Evolutionary conservation across 2,797 vertebrate genomes (phyloP).

Genomic region (Crenichthys baileyi): DNA sequence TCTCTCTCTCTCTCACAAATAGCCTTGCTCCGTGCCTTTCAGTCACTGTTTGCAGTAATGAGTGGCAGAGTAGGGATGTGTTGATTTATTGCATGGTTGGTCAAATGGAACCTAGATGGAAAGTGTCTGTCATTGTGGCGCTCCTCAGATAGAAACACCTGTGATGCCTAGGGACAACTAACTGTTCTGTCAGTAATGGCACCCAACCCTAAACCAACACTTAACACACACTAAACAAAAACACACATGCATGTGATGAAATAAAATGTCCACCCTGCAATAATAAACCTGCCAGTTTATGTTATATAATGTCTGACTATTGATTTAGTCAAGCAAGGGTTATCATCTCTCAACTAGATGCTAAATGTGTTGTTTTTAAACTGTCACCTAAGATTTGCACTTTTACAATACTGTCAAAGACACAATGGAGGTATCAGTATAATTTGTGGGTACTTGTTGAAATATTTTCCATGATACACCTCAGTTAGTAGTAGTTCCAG

Average conservation of each 20-base stretch:
- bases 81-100: slow-evolving; percentile 82
- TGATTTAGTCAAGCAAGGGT: neutral
- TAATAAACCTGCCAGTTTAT: neutral
- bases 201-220: slow-evolving; percentile 7
- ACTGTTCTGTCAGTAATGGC: slow-evolving; percentile 58
- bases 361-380: neutral
- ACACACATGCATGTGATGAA: neutral
- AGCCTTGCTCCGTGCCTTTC: slow-evolving; percentile 23
- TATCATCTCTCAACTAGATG: neutral
- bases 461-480: neutral
- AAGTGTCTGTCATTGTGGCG: slow-evolving; percentile 72
- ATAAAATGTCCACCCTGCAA: neutral
- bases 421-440: neutral
- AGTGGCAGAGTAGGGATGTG: slow-evolving; percentile 73
- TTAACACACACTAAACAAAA: neutral
- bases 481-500: neutral
- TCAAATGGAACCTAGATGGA: slow-evolving; percentile 73
- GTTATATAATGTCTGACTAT: neutral
- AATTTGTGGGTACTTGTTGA: neutral
- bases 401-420: neutral
- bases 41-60: slow-evolving; percentile 64
- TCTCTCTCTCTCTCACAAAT: slow-evolving; percentile 46
- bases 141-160: slow-evolving; percentile 77
- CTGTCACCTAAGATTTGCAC: too few species aligned
- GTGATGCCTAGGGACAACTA: slow-evolving; percentile 70